Base-by-base conservation (phyloP, 2,888 invertebrate genomes). In the Ptilodon capucinus region DNA sequence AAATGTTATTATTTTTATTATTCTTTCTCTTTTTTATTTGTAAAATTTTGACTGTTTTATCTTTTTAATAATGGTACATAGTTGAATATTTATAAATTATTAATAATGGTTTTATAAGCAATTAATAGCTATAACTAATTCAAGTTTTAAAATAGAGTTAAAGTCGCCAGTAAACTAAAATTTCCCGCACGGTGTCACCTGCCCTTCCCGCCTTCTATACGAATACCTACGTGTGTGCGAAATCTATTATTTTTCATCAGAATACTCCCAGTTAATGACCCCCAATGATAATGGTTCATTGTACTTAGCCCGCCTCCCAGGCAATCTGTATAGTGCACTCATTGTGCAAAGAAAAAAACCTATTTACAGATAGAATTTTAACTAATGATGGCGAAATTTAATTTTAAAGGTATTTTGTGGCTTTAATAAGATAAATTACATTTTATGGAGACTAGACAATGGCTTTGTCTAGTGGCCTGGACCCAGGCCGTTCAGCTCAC, bases 201-300 rank as follows among this genome's bases (percentile, higher is more conserved):
- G 45, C 43, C 81, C 73, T 73, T 71, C 71, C 75, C 68, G 70
- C 71, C 75, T 71, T 71, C 68, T 71, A 75, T 76, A 77, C 70
- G 75, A n/a, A n/a, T n/a, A 66, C 65, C 58, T 63, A 59, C 62
- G 63, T 53, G 67, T 55, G 62, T 59, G 47, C 44, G 54, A 61
- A 71, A 68, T 72, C 84, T 79, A 86, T 89, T 89, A 88, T 86
- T 88, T 86, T 86, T 83, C 81, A 84, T 75, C 79, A 82, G 87
- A 88, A 87, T 84, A 86, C 83, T 66, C 82, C 73, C 78, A 68
- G 82, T 81, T 84, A 89, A 87, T 86, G 86, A 81, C 66, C 75
- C 66, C 74, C 77, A 71, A 75, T 79, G 83, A 89, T 84, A 89
- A 87, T 86, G 62, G 61, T 35, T 57, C 59, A 79, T 84, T 86